These are phyloP conservation scores for Eurytemora carolleeae DNA, from an alignment of 1,140 invertebrate species.

Conservation along the genomic window DNA sequence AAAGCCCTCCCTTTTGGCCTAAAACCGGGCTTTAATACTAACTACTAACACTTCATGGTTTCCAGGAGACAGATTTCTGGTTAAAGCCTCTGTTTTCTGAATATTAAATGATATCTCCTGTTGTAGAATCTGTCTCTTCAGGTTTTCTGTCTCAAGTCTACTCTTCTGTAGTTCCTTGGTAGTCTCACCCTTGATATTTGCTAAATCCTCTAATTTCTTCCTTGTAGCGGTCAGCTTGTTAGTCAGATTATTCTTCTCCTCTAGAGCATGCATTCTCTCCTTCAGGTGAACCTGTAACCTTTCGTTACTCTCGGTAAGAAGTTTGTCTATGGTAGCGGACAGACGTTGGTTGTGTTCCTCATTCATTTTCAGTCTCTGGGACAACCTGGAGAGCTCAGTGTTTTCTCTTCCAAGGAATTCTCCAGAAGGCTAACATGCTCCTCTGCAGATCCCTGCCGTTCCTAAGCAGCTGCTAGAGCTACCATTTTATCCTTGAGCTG, in stretches of 20 bases:
- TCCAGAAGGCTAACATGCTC: conserved; percentile 83
- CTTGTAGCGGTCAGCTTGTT: conserved; percentile 87
- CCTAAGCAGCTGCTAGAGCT: conserved; percentile 55
- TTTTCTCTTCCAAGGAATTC: conserved; percentile 81
- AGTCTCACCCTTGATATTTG: conserved; percentile 56
- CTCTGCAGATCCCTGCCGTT: conserved; percentile 85
- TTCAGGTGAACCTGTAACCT: conserved; percentile 60
- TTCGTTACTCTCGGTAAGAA: conserved; percentile 42
- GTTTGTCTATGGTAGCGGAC: conserved; percentile 87
- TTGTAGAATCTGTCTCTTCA: conserved; percentile 65
- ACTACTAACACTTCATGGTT: no score
- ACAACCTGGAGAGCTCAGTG: conserved; percentile 55
- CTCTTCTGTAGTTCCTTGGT: conserved; percentile 71
- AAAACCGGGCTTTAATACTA: no score
- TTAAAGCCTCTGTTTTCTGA: conserved; percentile 66
- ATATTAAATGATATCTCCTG: conserved; percentile 81
- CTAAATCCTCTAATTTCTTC: conserved; percentile 77
- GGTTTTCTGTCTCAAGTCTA: conserved; percentile 63
- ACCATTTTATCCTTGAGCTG: conserved; percentile 89
- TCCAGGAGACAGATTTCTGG: no score
- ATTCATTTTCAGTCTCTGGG: conserved; percentile 96
- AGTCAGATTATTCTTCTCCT: conserved; percentile 89
- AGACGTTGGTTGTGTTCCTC: conserved; percentile 94
- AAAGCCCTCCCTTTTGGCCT: no score
- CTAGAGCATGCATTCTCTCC: conserved; percentile 92